These are phyloP conservation scores for Oceanites oceanicus DNA, from an alignment of 2,113 vertebrate species.

Conservation along the genomic window DNA sequence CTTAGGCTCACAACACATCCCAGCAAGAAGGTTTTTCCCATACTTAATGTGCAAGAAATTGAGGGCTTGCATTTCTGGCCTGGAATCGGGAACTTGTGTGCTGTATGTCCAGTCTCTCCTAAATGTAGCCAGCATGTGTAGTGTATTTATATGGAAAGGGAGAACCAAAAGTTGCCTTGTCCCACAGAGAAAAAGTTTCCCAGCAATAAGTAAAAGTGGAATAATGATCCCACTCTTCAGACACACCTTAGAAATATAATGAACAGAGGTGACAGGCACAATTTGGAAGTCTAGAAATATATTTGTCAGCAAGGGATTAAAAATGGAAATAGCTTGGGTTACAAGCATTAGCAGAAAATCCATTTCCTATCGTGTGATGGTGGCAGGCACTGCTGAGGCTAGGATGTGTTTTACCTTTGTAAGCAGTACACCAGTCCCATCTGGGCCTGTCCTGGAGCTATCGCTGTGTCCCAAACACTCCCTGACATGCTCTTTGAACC, in stretches of 20 bases:
- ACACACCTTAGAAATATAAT: not conserved
- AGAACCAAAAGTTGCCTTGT: not conserved
- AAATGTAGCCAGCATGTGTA: not conserved
- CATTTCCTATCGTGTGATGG: not conserved
- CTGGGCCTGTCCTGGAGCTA: not conserved
- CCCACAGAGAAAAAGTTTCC: not conserved
- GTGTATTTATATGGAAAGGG: not conserved
- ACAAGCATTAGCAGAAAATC: not conserved
- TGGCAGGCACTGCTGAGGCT: not conserved
- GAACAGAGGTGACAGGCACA: not conserved
- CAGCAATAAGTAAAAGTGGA: not conserved
- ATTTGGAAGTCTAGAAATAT: not conserved
- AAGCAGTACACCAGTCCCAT: not conserved
- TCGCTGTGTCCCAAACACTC: not conserved
- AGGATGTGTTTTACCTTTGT: not conserved
- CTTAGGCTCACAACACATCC: not conserved
- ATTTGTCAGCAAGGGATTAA: slow-evolving; percentile 25
- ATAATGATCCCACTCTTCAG: not conserved
- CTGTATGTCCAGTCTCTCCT: not conserved
- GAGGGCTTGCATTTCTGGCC: not conserved
- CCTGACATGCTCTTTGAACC: slow-evolving; percentile 18
- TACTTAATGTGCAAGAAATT: not conserved
- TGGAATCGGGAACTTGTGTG: accelerated
- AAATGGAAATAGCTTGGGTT: not conserved
- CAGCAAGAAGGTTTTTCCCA: not conserved